phyloP scores from a whole-genome alignment of 2,888 invertebrate genomes.

The Campaea margaritaria region DNA sequence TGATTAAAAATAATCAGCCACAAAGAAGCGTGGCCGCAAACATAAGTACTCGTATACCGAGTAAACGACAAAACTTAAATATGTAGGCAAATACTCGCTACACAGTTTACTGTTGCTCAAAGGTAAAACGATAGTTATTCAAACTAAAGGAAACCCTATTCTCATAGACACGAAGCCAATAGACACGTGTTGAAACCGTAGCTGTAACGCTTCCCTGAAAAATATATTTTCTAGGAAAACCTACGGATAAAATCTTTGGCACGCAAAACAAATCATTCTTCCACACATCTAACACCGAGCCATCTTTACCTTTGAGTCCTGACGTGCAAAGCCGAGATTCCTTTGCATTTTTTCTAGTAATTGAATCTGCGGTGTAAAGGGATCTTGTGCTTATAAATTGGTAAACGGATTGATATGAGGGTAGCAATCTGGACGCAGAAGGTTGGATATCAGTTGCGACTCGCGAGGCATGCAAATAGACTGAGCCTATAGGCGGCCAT shows the following conservation, averaged over 20 bases:
- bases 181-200: constrained; percentile 30
- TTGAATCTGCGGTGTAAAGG: constrained; percentile 38
- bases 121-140: constrained; percentile 11
- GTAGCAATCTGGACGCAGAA: constrained; percentile 26
- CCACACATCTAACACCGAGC: constrained; percentile 1
- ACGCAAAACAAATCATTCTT: constrained; percentile 40
- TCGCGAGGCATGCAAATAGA: constrained; percentile 29
- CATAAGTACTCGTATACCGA: too few species aligned
- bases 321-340: constrained; percentile 5
- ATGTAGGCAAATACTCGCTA: too few species aligned
- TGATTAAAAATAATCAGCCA: too few species aligned
- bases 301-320: constrained; percentile 2
- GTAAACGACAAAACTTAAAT: too few species aligned
- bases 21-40: too few species aligned
- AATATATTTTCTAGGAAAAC: constrained; percentile 31
- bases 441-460: constrained; percentile 23
- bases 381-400: constrained; percentile 37
- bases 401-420: constrained; percentile 38
- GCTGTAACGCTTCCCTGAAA: constrained; percentile 25
- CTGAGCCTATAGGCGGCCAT: neutral
- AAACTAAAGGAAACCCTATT: constrained; percentile 1
- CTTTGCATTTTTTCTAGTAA: constrained; percentile 18
- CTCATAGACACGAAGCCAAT: constrained; percentile 13
- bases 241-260: constrained; percentile 29
- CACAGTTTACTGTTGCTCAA: too few species aligned